Evolutionary conservation across 2,797 vertebrate genomes (phyloP).

Genomic region (Oreochromis grahami): DNA sequence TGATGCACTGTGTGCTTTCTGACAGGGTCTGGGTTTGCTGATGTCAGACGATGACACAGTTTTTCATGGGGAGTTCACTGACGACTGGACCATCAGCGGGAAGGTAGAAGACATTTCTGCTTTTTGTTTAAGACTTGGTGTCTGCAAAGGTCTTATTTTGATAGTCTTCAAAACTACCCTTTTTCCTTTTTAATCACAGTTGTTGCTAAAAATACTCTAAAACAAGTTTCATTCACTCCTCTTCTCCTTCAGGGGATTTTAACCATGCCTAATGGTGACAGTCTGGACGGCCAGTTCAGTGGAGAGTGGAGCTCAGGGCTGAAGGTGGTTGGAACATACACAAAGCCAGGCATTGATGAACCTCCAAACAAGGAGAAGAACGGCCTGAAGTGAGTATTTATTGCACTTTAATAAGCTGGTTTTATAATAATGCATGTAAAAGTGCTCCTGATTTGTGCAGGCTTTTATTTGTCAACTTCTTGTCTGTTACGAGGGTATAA

Average conservation of each 20-base stretch:
- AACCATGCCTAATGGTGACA: constrained; percentile 87
- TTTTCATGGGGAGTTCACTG: constrained; percentile 92
- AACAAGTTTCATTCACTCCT: not conserved
- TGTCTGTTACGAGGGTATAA: not conserved
- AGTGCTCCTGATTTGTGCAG: not conserved
- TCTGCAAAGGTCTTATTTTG: not conserved
- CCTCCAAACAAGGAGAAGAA: constrained; percentile 74
- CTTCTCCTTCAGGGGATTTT: constrained; percentile 63
- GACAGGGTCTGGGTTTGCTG: constrained; percentile 86
- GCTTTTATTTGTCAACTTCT: not conserved
- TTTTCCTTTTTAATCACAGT: fast-evolving
- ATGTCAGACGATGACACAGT: constrained; percentile 92
- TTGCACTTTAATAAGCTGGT: not conserved
- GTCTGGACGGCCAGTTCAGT: constrained; percentile 87
- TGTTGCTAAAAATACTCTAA: not conserved
- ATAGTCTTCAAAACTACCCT: not conserved
- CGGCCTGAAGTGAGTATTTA: constrained; percentile 45
- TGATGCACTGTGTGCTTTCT: not conserved
- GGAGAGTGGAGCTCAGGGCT: constrained; percentile 91
- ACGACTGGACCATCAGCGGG: constrained; percentile 90
- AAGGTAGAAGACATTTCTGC: constrained; percentile 81
- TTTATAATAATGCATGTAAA: not conserved
- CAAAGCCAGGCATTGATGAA: constrained; percentile 81
- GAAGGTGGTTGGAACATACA: constrained; percentile 89
- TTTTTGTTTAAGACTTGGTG: not conserved